These are phyloP conservation scores for Encarsia formosa DNA, from an alignment of 2,888 invertebrate genomes.

Conservation along the genomic window DNA sequence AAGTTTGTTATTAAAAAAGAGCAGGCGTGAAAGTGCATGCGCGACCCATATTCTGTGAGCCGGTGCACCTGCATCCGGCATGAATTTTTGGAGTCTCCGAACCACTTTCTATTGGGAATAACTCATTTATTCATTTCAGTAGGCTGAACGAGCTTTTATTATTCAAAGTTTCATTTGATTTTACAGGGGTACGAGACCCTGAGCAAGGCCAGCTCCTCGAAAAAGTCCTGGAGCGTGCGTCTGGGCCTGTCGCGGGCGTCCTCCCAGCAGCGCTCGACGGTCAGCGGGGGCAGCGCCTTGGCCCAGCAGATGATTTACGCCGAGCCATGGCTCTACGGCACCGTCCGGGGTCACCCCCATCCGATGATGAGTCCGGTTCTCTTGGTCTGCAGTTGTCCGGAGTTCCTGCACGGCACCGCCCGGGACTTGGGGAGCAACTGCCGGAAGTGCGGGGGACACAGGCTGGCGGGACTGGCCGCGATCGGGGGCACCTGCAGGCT, in stretches of 20 bases:
- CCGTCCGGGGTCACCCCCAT: slow-evolving; percentile 52
- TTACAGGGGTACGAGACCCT: slow-evolving; percentile 50
- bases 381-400: slow-evolving; percentile 76
- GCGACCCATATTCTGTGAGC: too few relatives aligned
- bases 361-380: slow-evolving; percentile 63
- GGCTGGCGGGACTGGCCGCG: slow-evolving; percentile 66
- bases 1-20: too few relatives aligned
- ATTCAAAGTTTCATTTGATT: slow-evolving; percentile 15
- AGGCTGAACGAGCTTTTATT: too few relatives aligned
- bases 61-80: too few relatives aligned
- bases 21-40: too few relatives aligned
- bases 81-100: too few relatives aligned
- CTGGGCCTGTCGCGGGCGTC: slow-evolving; percentile 55
- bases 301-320: slow-evolving; percentile 68
- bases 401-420: slow-evolving; percentile 75
- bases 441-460: slow-evolving; percentile 79
- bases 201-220: slow-evolving; percentile 58
- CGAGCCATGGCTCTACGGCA: slow-evolving; percentile 79
- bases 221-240: slow-evolving; percentile 70
- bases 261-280: slow-evolving; percentile 47
- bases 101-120: too few relatives aligned
- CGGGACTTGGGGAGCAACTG: slow-evolving; percentile 74
- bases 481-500: slow-evolving; percentile 61
- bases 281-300: slow-evolving; percentile 67
- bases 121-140: too few relatives aligned